Percentiles rank a stretch among this genome's conserved stretches.
phyloP scores from a whole-genome alignment of 2,113 vertebrate genomes.

The Sialia sialis region DNA sequence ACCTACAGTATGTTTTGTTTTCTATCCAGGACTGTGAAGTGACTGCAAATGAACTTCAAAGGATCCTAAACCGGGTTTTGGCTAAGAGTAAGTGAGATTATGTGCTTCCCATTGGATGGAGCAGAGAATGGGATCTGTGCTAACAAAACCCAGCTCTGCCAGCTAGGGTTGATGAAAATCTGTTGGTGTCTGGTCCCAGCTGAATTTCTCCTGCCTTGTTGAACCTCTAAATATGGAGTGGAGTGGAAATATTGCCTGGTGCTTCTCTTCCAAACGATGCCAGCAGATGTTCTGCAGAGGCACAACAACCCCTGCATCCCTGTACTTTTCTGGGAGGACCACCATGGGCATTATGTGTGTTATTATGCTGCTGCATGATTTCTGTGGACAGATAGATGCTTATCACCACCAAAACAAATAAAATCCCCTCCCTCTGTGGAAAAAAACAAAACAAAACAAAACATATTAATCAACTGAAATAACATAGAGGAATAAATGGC shows the following conservation, averaged over 20 bases:
- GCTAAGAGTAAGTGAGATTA: conserved; percentile 72
- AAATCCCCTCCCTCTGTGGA: background rate
- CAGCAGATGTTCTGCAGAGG: background rate
- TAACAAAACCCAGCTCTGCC: background rate
- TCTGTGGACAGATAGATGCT: background rate
- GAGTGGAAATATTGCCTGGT: too few species aligned
- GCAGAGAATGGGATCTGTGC: background rate
- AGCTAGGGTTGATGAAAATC: background rate
- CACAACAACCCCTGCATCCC: background rate
- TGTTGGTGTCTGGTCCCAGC: background rate
- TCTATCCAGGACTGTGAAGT: conserved; percentile 82
- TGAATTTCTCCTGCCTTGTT: background rate
- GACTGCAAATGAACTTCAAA: conserved; percentile 73
- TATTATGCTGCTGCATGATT: background rate
- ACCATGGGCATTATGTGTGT: background rate
- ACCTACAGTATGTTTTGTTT: background rate
- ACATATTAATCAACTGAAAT: background rate
- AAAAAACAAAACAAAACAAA: background rate
- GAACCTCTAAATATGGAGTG: background rate
- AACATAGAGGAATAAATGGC: background rate
- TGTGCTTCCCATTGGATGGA: background rate
- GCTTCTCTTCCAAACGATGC: background rate
- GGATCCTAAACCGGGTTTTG: conserved; percentile 80
- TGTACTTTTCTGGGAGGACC: background rate
- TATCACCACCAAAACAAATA: background rate